Conservation (phyloP, 1,140 invertebrate species). For the Brachionus rubens region DNA sequence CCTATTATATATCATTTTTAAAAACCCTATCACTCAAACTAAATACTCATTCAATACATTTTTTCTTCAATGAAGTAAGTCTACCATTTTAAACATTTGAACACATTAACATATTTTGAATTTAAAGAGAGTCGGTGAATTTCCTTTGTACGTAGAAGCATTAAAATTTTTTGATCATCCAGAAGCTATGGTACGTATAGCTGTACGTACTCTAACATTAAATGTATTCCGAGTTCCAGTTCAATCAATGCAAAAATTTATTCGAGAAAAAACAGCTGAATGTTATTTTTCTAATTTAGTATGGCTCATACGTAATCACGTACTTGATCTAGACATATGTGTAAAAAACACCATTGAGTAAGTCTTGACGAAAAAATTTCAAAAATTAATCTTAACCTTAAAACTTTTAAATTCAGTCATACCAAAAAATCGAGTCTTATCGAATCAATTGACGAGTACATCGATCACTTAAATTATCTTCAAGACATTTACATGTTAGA, state of each 20-base stretch:
- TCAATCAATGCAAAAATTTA: slow-evolving; percentile 85
- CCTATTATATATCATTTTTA: slow-evolving; percentile 97
- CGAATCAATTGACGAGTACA: slow-evolving; percentile 91
- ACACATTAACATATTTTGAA: no score
- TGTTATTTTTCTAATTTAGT: slow-evolving; percentile 97
- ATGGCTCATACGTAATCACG: slow-evolving; percentile 99
- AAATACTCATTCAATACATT: slow-evolving; percentile 97
- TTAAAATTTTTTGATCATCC: slow-evolving; percentile 99
- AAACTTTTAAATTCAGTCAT: not conserved
- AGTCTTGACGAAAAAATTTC: slow-evolving; percentile 47
- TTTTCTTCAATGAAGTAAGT: slow-evolving; percentile 97
- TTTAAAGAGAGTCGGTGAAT: slow-evolving; percentile 68
- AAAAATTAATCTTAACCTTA: not conserved
- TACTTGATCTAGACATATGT: slow-evolving; percentile 88
- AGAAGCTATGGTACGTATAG: slow-evolving; percentile 97
- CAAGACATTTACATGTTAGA: slow-evolving; percentile 91
- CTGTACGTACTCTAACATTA: slow-evolving; percentile 89
- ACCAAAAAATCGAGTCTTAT: slow-evolving; percentile 65
- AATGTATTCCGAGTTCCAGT: slow-evolving; percentile 79
- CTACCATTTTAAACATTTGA: no score
- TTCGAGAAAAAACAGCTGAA: slow-evolving; percentile 87
- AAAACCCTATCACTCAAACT: slow-evolving; percentile 96
- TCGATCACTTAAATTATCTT: slow-evolving; percentile 95
- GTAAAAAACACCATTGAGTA: slow-evolving; percentile 85
- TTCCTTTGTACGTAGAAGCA: slow-evolving; percentile 95